Evolutionary conservation across 2,888 invertebrate species (phyloP), one percentile per base, ranked within the genome.

Genomic region (Bombylius discolor): DNA sequence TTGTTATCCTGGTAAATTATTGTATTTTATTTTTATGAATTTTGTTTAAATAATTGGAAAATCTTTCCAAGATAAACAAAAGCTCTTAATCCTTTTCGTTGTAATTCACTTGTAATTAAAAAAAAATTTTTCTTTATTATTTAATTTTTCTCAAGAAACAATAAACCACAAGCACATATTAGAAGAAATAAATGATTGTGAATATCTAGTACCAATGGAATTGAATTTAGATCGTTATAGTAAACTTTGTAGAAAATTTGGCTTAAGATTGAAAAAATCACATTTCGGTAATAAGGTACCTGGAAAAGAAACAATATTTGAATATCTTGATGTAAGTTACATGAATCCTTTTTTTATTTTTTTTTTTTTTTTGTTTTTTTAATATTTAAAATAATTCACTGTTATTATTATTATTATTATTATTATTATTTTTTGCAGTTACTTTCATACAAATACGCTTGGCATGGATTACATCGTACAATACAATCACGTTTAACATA

Each of bases 241-340:
- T 63, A 57, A 61, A 46, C 36, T 60, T 45, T 61, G 72, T 5
- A 65, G 61, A 34, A 62, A 63, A 11, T 67, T 74, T 44, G 77
- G 76, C 3, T 63, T 68, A 5, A 67, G 68, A 60, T 66, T 79
- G 11, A 72, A 72, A 50, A 59, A 73, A 14, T 66, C 69, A 12
- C 77, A 78, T 63, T 78, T 75, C 61, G 75, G 72, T 3, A 70
- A 75, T 11, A 67, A 72, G 42, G 66, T 70, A 51, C 68, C 75
- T 3, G 66, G 68, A 5, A 63, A 59, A 55, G 64, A 73, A 31
- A 72, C 73, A 39, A 65, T 75, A 5, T 66, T 74, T 45, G 66
- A 71, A 58, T 72, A 73, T 60, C 65, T 70, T 55, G 71, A 73
- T 64, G 71, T 72, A 61, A 69, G 68, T 65, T 36, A 36, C 7